Conservation (phyloP, 2,888 invertebrate genomes). For the Bugula neritina region DNA sequence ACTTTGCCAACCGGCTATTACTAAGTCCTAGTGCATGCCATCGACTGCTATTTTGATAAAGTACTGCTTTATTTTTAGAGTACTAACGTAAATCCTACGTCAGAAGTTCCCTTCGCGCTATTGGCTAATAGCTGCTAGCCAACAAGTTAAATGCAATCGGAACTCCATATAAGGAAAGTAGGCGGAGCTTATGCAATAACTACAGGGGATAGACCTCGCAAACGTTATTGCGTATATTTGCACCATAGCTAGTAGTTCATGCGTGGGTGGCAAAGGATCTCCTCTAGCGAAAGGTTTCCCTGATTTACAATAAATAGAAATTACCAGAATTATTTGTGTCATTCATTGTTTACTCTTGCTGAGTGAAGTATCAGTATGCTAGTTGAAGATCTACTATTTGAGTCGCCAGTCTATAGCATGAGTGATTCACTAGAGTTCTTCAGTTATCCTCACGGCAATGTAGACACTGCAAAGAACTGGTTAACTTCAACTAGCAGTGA, state of each 20-base stretch:
- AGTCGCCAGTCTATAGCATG: neutral
- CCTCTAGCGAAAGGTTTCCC: constrained; percentile 23
- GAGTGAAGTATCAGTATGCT: constrained; percentile 2
- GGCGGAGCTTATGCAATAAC: neutral
- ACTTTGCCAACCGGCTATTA: no score
- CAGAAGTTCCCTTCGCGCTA: neutral
- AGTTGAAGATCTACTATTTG: neutral
- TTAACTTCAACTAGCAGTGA: neutral
- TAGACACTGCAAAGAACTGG: constrained; percentile 10
- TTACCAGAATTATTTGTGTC: constrained; percentile 3
- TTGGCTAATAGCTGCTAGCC: neutral
- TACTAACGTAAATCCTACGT: constrained; percentile 23
- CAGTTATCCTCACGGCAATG: neutral
- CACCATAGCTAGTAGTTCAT: neutral
- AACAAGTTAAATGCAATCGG: neutral
- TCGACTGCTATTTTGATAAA: neutral
- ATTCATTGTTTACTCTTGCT: neutral
- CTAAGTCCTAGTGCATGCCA: neutral
- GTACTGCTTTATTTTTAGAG: neutral
- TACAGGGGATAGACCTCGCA: neutral
- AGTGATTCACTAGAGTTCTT: constrained; percentile 17
- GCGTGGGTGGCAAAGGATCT: constrained; percentile 22
- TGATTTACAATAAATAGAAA: neutral
- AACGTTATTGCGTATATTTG: neutral
- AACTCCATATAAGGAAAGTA: constrained; percentile 17